Evolutionary conservation across 2,113 vertebrate species (phyloP).

Genomic region (Malurus elegans): DNA sequence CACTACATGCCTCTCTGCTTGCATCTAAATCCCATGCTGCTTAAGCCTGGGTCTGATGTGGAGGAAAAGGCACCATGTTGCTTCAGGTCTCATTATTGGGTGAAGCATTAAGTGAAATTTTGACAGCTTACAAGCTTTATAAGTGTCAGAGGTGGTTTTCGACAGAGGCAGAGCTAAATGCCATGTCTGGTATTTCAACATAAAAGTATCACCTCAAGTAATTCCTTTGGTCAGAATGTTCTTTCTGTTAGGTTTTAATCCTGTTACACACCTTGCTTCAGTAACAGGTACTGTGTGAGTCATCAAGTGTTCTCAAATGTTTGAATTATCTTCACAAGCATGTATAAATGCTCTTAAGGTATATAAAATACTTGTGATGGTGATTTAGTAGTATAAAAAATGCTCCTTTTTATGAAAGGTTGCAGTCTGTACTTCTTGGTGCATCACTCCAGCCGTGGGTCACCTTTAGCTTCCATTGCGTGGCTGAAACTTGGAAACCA

Average conservation of each 20-base stretch:
- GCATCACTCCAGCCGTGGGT: not conserved
- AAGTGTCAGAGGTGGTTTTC: not conserved
- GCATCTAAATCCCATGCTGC: not conserved
- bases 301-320: not conserved
- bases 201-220: not conserved
- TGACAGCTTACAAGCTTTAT: not conserved
- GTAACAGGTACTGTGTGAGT: not conserved
- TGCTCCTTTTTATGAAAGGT: not conserved
- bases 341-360: not conserved
- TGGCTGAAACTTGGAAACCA: not conserved
- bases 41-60: not conserved
- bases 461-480: accelerated
- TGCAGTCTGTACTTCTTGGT: not conserved
- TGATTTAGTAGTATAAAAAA: not conserved
- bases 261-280: not conserved
- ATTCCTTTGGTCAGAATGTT: not conserved
- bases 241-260: not conserved
- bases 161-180: not conserved
- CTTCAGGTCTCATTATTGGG: not conserved
- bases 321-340: not conserved
- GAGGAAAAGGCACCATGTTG: not conserved
- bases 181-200: not conserved
- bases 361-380: not conserved
- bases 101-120: not conserved
- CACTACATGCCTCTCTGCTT: not conserved